Evolutionary conservation across 2,113 vertebrate species (phyloP), one percentile per base, ranked within the genome.

Genomic region (Lepus americanus): DNA sequence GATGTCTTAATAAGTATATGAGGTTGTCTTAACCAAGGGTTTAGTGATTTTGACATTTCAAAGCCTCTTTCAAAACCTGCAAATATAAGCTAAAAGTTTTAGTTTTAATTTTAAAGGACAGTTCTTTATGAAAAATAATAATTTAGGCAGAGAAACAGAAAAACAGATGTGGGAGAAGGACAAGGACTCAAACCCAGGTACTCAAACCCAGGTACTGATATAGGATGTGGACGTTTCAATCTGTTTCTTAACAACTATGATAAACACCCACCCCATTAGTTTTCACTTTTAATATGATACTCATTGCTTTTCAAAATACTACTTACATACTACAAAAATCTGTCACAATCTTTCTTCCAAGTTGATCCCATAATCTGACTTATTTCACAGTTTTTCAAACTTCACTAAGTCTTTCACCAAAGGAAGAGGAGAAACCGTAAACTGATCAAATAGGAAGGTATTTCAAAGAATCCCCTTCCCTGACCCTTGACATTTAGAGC

Each of bases 11-110:
- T 73, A 69, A 85, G 81, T 29, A 4, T 51, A 33, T 10, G 61
- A 39, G n/a, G 44, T 5, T 31, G 6, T 12, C 39, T 36, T 77
- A 51, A 76, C 36, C 31, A 61, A 82, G 72, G 4, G 25, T 5
- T 70, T 74, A 63, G 33, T 83, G 22, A 83, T 33, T 87, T 16
- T 92, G 10, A 22, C 44, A 82, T 82, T 95, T 72, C 14, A 74
- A 92, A 23, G n/a, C 10, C 5, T 61, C 1, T 23, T 79, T 87
- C 11, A 81, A 67, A 36, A 82, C 3, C 33, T 27, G 39, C 10
- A 87, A 73, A 63, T 36, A 19, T 61, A 89, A 82, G 82, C 14
- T 76, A 63, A 53, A 64, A 80, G 11, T 22, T 77, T 22, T 27
- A 19, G 16, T 27, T 92, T 72, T 92, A 10, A 87, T 85, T 94